Evolutionary conservation across 1,140 invertebrate species (phyloP), one percentile per base, ranked within the genome.

Genomic region (Ericerus pela): DNA sequence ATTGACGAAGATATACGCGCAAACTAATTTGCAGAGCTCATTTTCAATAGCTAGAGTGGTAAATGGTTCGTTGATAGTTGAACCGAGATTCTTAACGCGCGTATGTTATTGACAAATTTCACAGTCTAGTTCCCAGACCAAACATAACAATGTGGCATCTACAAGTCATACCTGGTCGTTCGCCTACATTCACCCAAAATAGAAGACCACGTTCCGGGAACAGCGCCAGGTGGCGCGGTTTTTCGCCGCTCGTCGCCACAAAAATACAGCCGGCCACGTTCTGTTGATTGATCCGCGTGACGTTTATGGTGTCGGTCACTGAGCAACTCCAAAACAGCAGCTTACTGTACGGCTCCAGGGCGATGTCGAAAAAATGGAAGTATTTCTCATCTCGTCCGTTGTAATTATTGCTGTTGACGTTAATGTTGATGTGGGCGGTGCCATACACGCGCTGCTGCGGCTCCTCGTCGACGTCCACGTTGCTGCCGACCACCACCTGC

Each of bases 311-410:
- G 67, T 95, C 84, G 20, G 81, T 80, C 26, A 78, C 71, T 0
- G 79, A 71, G 63, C 87, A 92, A 0, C 87, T 85, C 89, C 89
- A 95, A 71, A 88, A 95, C 0, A 96, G 65, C 0, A 88, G 67
- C 24, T 87, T 72, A 1, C 87, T 82, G 26, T 88, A 75, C 0
- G 87, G 78, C 68, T 96, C 91, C 4, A 96, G 70, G 0, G 85
- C 88, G 57, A 95, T 75, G 68, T 94, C 88, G 66, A 79, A 86
- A 0, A 87, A 85, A 61, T 76, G 65, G 43, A 67, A 61, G 11
- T 26, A 26, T 26, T 68, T 22, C 67, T 68, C 6, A 59, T 62
- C 53, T 58, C 55, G 61, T 60, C 55, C 18, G 58, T 53, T 28
- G 27, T 53, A 53, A 1, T 11, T 58, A 26, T 5, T 56, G 0